Base-by-base conservation (phyloP, 2,888 invertebrate genomes). In the Netelia virgata region DNA sequence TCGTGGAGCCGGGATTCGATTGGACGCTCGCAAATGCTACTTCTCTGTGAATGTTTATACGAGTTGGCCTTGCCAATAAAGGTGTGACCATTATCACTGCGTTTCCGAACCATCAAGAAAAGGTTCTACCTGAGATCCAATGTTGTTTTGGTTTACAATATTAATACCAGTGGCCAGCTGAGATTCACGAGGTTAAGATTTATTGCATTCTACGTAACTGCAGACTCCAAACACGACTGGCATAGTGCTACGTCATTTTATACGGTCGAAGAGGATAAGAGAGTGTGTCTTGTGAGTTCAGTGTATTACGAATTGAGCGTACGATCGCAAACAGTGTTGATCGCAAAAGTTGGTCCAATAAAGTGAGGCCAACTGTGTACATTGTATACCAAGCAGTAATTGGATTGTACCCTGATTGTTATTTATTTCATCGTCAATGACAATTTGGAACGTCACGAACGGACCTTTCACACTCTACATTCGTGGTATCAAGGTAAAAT, bases 11-110 rank as follows among this genome's bases (percentile, higher is more conserved):
- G 68, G 64, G 68, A 83, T 77, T 75, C 77, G 74, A 86, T 83
- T 86, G 82, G 82, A 85, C 76, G 73, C 64, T 72, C 50, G 53
- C 80, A 79, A 78, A 83, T 82, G 82, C 70, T 74, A 57, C 70
- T 66, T 47, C 36, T 63, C 18, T 61, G 41, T 81, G 75, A 85
- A 87, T 86, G 86, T 87, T 87, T 84, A 72, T 72, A 82, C 86
- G 81, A 23, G 76, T 87, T 82, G 87, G 86, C 86, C 87, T 87
- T 87, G 87, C 81, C 86, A 87, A 81, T 85, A 81, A 87, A 86
- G 86, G 86, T 86, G 80, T 85, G 86, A 86, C 83, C 82, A 79
- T 82, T 82, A 61, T 74, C 28, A 72, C 55, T 63, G 36, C 47
- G 69, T 70, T 78, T 50, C 36, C 59, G 59, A 78, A 69, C 78